A percentile compares a stretch with the other conserved stretches of the same genome.
Evolutionary conservation across 2,797 vertebrate species (phyloP).

Genomic region (Melanotaenia trifasciata): DNA sequence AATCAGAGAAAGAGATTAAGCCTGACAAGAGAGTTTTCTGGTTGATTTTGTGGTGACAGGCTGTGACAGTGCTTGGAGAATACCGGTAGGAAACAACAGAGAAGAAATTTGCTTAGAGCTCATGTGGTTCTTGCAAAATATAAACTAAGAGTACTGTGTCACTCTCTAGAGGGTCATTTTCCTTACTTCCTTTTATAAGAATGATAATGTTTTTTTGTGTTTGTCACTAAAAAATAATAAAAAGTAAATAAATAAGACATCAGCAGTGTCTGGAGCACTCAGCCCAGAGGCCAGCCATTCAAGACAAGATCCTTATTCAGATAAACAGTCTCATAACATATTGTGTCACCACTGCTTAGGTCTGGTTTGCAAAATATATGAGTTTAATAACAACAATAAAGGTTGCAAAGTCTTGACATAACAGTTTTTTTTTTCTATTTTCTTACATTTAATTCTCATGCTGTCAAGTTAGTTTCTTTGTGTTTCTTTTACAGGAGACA

Average conservation of each 20-base stretch:
- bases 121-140: slow-evolving; percentile 40
- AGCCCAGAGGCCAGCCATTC: neutral
- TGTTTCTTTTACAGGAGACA: neutral
- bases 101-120: slow-evolving; percentile 43
- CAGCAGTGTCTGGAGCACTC: neutral
- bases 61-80: slow-evolving; percentile 58
- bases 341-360: neutral
- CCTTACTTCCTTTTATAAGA: neutral
- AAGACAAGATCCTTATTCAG: neutral
- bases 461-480: neutral
- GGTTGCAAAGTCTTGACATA: neutral
- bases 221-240: slow-evolving; percentile 7
- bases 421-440: neutral
- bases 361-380: neutral
- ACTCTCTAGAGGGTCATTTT: slow-evolving; percentile 15
- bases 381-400: slow-evolving; percentile 1
- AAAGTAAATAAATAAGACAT: neutral
- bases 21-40: slow-evolving; percentile 71
- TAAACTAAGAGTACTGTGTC: slow-evolving; percentile 16
- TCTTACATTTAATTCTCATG: neutral
- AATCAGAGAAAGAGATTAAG: slow-evolving; percentile 71
- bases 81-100: slow-evolving; percentile 52
- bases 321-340: neutral
- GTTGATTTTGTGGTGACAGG: slow-evolving; percentile 69
- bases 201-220: neutral